Evolutionary conservation across 2,888 invertebrate genomes (phyloP).

Genomic region (Xestia c-nigrum): DNA sequence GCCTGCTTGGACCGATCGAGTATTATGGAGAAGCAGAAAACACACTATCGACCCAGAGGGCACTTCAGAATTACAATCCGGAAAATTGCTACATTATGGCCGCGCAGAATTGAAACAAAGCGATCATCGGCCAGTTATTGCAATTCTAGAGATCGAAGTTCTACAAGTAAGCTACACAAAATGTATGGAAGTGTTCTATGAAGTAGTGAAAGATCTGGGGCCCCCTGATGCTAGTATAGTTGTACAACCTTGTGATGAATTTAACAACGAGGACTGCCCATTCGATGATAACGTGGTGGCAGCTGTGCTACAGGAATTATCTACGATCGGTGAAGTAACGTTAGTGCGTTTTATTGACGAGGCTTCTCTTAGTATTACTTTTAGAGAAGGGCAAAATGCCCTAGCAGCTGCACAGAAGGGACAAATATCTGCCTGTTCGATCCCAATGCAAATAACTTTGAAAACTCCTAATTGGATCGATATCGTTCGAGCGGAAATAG

Average conservation of each 20-base stretch:
- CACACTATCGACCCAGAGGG: slow-evolving; percentile 93
- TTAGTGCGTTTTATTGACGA: slow-evolving; percentile 97
- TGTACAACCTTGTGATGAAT: slow-evolving; percentile 89
- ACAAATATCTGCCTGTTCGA: slow-evolving; percentile 91
- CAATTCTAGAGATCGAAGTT: slow-evolving; percentile 96
- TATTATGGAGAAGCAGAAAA: slow-evolving; percentile 97
- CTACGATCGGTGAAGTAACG: slow-evolving; percentile 97
- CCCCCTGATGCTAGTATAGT: slow-evolving; percentile 99
- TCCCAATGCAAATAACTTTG: slow-evolving; percentile 93
- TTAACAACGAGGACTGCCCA: slow-evolving; percentile 89
- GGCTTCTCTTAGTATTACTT: slow-evolving; percentile 96
- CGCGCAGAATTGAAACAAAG: slow-evolving; percentile 98
- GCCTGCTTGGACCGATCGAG: slow-evolving; percentile 99
- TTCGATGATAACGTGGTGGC: slow-evolving; percentile 96
- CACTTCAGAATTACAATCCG: slow-evolving; percentile 93
- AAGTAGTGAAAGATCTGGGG: slow-evolving; percentile 96
- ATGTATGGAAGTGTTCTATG: slow-evolving; percentile 95
- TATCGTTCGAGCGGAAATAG: slow-evolving; percentile 95
- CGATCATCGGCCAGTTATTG: slow-evolving; percentile 99
- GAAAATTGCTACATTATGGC: slow-evolving; percentile 96
- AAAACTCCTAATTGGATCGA: slow-evolving; percentile 97
- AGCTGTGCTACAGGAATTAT: slow-evolving; percentile 94
- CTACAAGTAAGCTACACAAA: slow-evolving; percentile 94
- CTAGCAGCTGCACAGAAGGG: slow-evolving; percentile 92
- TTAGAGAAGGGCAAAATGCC: slow-evolving; percentile 97